These are phyloP conservation scores for Calcarius lapponicus DNA, from an alignment of 2,797 vertebrate species.

Conservation along the genomic window DNA sequence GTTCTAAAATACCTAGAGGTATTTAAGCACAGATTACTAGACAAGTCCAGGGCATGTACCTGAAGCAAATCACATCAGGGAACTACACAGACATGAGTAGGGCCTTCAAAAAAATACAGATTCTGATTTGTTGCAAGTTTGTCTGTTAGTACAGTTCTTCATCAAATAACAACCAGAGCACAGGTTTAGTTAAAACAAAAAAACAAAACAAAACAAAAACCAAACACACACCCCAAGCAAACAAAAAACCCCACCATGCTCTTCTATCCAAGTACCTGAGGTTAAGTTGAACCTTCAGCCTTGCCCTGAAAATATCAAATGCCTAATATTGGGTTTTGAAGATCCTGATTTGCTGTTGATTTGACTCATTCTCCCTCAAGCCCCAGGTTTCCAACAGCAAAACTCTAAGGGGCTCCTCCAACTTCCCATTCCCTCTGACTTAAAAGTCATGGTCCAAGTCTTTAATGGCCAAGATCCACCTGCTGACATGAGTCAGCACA, in stretches of 20 bases:
- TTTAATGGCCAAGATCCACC: not conserved
- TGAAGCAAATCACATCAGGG: not conserved
- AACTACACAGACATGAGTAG: not conserved
- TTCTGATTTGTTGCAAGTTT: not conserved
- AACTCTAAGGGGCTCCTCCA: not conserved
- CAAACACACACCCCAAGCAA: not conserved
- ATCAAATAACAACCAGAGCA: not conserved
- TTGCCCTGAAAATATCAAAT: not conserved
- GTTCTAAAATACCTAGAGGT: not conserved
- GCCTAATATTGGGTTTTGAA: not conserved
- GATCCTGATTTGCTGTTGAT: not conserved
- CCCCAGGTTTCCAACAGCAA: not conserved
- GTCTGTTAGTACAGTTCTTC: not conserved
- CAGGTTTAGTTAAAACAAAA: not conserved
- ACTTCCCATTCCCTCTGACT: not conserved
- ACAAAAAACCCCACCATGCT: not conserved
- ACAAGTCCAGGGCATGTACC: not conserved
- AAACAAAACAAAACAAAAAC: not conserved
- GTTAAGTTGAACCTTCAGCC: not conserved
- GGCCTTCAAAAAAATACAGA: not conserved
- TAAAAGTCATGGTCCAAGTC: not conserved
- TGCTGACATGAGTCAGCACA: constrained; percentile 36
- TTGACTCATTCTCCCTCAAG: not conserved
- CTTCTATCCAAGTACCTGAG: not conserved
- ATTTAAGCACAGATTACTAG: not conserved